Percentiles rank a stretch among this genome's conserved stretches.
Conservation (phyloP, 1,140 invertebrate species). For the Drosophila quadrilineata region DNA sequence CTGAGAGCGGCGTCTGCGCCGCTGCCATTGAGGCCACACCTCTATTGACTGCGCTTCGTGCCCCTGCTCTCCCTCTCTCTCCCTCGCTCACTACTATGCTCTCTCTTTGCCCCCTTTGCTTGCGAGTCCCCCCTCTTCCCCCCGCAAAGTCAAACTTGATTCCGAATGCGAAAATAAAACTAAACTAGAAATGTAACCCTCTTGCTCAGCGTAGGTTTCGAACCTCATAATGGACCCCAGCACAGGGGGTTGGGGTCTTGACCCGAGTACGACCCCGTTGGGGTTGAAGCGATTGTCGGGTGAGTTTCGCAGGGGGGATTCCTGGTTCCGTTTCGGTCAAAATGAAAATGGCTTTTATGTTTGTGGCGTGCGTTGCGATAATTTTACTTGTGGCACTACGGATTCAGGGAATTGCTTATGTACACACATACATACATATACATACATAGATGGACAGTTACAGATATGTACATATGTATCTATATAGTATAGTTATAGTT, state of each 20-base stretch:
- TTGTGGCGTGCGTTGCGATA: slow-evolving; percentile 68
- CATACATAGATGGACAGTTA: no score
- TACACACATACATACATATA: neutral
- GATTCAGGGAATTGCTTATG: slow-evolving; percentile 61
- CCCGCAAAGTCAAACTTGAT: neutral
- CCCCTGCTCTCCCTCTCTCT: slow-evolving; percentile 26
- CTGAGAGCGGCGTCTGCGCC: slow-evolving; percentile 58
- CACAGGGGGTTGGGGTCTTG: slow-evolving; percentile 4
- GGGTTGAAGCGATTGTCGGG: no score
- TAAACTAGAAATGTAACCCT: neutral
- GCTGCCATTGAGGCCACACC: slow-evolving; percentile 65
- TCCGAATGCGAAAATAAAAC: slow-evolving; percentile 6
- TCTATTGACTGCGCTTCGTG: slow-evolving; percentile 58
- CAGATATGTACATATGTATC: no score
- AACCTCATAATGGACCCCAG: slow-evolving; percentile 4
- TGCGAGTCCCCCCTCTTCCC: slow-evolving; percentile 10
- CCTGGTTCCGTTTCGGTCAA: slow-evolving; percentile 34
- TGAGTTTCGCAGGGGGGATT: no score
- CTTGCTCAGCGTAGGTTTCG: slow-evolving; percentile 42
- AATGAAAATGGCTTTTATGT: slow-evolving; percentile 77
- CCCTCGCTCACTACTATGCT: no score
- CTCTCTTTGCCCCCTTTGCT: no score
- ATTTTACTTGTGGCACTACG: slow-evolving; percentile 48
- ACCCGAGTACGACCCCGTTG: no score
- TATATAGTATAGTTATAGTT: neutral